Evolutionary conservation across 2,888 invertebrate species (phyloP).

Genomic region (Smittia aterrima): DNA sequence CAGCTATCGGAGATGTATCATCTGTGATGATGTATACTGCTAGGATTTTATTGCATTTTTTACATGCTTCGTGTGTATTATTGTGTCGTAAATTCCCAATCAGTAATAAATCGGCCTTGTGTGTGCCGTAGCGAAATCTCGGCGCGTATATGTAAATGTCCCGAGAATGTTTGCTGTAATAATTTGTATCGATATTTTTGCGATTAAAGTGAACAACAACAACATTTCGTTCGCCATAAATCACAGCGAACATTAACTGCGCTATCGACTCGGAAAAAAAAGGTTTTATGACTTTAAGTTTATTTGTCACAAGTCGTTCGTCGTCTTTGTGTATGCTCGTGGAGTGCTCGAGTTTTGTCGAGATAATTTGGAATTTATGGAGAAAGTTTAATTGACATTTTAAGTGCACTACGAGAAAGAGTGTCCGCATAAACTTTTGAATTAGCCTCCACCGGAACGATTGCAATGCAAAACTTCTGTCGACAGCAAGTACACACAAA

Average conservation of each 20-base stretch:
- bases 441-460: background rate
- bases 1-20: background rate
- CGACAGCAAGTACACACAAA: background rate
- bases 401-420: slow-evolving; percentile 9
- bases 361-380: slow-evolving; percentile 13
- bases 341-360: no score
- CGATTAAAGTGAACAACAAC: slow-evolving; percentile 15
- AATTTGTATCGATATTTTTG: slow-evolving; percentile 31
- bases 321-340: background rate
- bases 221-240: slow-evolving; percentile 19
- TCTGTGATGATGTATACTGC: background rate
- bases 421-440: slow-evolving; percentile 2
- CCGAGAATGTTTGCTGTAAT: slow-evolving; percentile 7
- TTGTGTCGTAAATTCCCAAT: slow-evolving; percentile 35
- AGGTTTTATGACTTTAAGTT: background rate
- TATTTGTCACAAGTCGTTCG: slow-evolving; percentile 18
- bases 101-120: background rate
- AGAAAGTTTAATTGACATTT: slow-evolving; percentile 24
- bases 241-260: slow-evolving; percentile 14
- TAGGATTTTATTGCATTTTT: slow-evolving; percentile 31
- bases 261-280: background rate
- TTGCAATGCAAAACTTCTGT: slow-evolving; percentile 5
- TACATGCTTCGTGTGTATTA: slow-evolving; percentile 28
- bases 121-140: background rate
- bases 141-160: slow-evolving; percentile 12